phyloP scores from a whole-genome alignment of 2,797 vertebrate genomes.

The Tenualosa ilisha region DNA sequence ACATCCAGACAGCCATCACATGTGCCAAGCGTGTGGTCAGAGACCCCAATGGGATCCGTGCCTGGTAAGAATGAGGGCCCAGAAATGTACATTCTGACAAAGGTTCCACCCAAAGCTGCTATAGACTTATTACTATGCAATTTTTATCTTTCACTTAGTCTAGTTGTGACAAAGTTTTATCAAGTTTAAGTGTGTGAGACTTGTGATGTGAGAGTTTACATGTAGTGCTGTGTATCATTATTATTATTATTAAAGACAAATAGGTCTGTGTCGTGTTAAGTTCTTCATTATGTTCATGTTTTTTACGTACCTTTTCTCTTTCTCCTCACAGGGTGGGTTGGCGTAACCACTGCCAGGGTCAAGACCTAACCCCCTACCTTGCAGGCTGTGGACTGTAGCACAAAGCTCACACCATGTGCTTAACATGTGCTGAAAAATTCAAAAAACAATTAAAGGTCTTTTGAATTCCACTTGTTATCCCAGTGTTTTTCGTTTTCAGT shows the following conservation, averaged over 20 bases:
- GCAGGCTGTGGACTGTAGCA: background rate
- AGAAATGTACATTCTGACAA: background rate
- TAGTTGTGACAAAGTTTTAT: too few relatives aligned
- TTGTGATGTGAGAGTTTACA: too few relatives aligned
- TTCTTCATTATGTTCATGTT: background rate
- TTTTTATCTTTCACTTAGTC: too few relatives aligned
- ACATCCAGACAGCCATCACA: constrained; percentile 47
- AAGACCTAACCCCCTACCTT: constrained; percentile 25
- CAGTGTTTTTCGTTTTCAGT: background rate
- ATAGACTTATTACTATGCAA: too few relatives aligned
- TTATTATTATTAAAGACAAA: too few relatives aligned
- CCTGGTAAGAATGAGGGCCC: constrained; percentile 61
- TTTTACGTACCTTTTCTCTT: too few relatives aligned
- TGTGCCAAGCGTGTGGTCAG: constrained; percentile 66
- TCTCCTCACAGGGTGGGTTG: constrained; percentile 32
- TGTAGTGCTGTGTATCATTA: too few relatives aligned
- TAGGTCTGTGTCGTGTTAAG: background rate
- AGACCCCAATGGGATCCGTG: constrained; percentile 60
- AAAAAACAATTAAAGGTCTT: background rate
- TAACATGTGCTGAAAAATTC: background rate
- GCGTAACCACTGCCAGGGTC: constrained; percentile 25
- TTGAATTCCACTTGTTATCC: background rate
- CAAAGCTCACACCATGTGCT: background rate
- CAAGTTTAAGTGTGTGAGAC: too few relatives aligned
- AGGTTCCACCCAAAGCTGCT: too few relatives aligned